Base-by-base conservation (phyloP, 2,888 invertebrate genomes). In the Tryphoninae sp. region DNA sequence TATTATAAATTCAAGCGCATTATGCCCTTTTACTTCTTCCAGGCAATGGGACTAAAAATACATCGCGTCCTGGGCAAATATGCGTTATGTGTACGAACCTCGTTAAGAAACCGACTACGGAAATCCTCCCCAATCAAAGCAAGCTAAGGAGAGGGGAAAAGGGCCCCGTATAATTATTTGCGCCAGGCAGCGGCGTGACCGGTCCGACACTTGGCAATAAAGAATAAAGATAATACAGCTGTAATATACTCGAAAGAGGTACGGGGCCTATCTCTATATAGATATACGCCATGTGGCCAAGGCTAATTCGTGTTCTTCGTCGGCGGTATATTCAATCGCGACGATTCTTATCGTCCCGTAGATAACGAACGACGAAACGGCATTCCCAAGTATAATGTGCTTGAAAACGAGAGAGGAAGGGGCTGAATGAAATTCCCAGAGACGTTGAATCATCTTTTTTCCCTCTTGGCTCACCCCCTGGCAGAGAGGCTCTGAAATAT, bases 281-380 rank as follows among this genome's bases (percentile, higher is more conserved):
- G 26, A 53, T 49, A 51, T 59, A 68, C 1, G 22, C 11, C 26
- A 59, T 65, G 64, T 42, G 33, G 13, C 53, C 45, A 68, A 67
- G 13, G 64, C 79, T 82, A 82, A 82, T 82, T 82, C 79, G 68
- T 82, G 75, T 68, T 76, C 75, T 55, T 79, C 82, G 72, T 62
- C 79, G 81, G 71, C 81, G 78, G 78, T 76, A 82, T 68, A 82
- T 82, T 79, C 78, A 82, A 76, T 82, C 78, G 82, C 72, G 62
- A 82, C 78, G 82, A 82, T 82, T 82, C 78, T 82, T 79, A 82
- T 82, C 82, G 76, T 16, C 71, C 51, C 11, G 40, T 3, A 73
- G 76, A 79, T 76, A 82, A 79, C 75, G 26, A 68, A 82, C 76
- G 72, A 76, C 72, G 68, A 64, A 59, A 72, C 75, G 68, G 61